These are phyloP conservation scores for Silurus lanzhouensis DNA, from an alignment of 2,797 vertebrate genomes.

Conservation along the genomic window DNA sequence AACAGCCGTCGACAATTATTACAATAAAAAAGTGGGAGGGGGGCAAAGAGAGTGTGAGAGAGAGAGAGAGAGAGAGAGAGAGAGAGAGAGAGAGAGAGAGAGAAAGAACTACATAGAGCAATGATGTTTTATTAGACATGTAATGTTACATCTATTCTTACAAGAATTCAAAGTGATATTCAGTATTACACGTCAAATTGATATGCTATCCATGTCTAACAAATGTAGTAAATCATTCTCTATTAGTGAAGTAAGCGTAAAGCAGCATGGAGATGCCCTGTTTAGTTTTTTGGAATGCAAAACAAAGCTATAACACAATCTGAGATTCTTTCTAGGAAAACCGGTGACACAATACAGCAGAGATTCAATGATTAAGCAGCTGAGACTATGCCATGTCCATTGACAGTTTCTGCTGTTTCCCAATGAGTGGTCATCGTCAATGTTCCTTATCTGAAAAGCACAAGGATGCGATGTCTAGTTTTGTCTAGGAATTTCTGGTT, in stretches of 20 bases:
- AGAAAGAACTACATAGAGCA: conserved; percentile 57
- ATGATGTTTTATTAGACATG: conserved; percentile 50
- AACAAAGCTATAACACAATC: neutral
- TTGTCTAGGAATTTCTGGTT: too few relatives aligned
- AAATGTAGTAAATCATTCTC: neutral
- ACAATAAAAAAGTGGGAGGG: conserved; percentile 56
- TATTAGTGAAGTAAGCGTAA: neutral
- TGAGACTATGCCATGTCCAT: too few relatives aligned
- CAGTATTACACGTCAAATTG: conserved; percentile 3
- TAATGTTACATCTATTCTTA: conserved; percentile 26
- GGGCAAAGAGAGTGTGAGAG: neutral
- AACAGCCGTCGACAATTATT: conserved; percentile 70
- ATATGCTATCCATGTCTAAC: neutral
- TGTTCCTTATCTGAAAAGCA: too few relatives aligned
- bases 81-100: neutral
- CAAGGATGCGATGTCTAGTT: too few relatives aligned
- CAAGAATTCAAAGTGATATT: conserved; percentile 15
- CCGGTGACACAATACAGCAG: neutral
- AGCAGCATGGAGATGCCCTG: neutral
- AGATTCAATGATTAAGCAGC: neutral
- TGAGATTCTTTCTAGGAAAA: neutral
- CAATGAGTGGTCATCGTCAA: too few relatives aligned
- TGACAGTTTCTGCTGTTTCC: too few relatives aligned
- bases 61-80: too few relatives aligned
- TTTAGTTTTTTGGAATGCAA: neutral